Base-by-base conservation (phyloP, 2,888 invertebrate genomes). In the Torymus auratus region DNA sequence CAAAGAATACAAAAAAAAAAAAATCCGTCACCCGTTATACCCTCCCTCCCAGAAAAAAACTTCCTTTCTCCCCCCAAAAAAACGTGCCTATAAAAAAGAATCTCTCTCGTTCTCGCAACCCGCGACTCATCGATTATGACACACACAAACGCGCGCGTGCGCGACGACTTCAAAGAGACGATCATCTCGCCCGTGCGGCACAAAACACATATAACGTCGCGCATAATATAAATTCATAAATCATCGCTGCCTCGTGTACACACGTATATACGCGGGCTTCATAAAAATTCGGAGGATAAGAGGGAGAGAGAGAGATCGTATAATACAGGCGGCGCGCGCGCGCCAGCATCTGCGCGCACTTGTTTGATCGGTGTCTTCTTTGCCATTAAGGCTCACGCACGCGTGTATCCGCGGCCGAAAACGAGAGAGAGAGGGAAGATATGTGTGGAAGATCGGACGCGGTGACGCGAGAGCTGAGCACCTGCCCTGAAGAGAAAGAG, bases 351-450 rank as follows among this genome's bases (percentile, higher is more conserved):
- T n/a, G 67, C 52, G 70, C 61, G 78, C 82, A 82, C 79, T 82
- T 82, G 79, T 79, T 82, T 76, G 76, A 79, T 76, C 62, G 78
- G 79, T 79, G 79, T 82, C 81, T 81, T 75, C 78, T 78, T 81
- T 14, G 68, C 78, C 82, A 78, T 81, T 81, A 81, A 81, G 77
- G 23, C 78, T 14, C 23, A 14, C 80, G 62, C 78, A 58, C 69
- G 61, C 77, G 70, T 41, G 7, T 10, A 41, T 41, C 5, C 41
- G 41, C 41, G 41, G 41, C 41, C 41, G 41, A 41, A 41, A 41
- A 41, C 58, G 77, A 68, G 78, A 76, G 67, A 69, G 23, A 64
- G 50, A n/a, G 20, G 74, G 56, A n/a, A 56, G 23, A 13, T 20
- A 58, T 52, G 55, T 15, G 2, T 55, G 50, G 13, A 56, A 28